Conservation (phyloP, 92 coral and sea anemone genomes). For the Isaurus tuberculatus region DNA sequence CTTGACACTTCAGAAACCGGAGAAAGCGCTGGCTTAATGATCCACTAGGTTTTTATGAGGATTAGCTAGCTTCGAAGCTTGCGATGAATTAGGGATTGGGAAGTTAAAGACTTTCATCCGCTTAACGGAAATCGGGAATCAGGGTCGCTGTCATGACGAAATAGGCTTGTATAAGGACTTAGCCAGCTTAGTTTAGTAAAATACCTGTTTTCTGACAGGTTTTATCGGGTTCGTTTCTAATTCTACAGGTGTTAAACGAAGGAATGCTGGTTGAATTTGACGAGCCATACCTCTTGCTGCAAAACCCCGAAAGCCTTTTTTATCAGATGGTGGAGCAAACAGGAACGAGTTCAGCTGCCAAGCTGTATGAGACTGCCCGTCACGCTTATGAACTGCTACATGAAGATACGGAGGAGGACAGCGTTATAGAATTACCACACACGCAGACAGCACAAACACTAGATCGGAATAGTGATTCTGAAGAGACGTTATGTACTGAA, state of each 20-base stretch:
- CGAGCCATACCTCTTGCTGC: conserved; percentile 85
- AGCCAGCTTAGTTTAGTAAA: too few relatives aligned
- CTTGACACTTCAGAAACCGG: too few relatives aligned
- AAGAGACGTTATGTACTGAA: background rate
- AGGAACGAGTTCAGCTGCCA: conserved; percentile 68
- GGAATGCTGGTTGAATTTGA: conserved; percentile 92
- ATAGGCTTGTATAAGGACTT: too few relatives aligned
- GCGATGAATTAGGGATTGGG: too few relatives aligned
- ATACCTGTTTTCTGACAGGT: too few relatives aligned
- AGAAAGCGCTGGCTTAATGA: too few relatives aligned
- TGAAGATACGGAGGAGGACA: conserved; percentile 35
- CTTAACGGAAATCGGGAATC: too few relatives aligned
- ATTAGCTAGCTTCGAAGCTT: too few relatives aligned
- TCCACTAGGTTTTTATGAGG: too few relatives aligned
- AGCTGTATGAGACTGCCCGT: conserved; percentile 80
- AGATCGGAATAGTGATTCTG: background rate
- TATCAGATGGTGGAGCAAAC: conserved; percentile 89
- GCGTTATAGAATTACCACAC: conserved; percentile 12
- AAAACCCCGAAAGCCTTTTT: conserved; percentile 65
- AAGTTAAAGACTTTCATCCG: too few relatives aligned
- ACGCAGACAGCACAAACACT: background rate
- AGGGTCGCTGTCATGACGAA: too few relatives aligned
- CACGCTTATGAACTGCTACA: conserved; percentile 78
- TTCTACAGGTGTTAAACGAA: conserved; percentile 83
- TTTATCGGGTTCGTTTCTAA: too few relatives aligned